phyloP scores from a whole-genome alignment of 2,113 vertebrate species.

The Tympanuchus pallidicinctus region DNA sequence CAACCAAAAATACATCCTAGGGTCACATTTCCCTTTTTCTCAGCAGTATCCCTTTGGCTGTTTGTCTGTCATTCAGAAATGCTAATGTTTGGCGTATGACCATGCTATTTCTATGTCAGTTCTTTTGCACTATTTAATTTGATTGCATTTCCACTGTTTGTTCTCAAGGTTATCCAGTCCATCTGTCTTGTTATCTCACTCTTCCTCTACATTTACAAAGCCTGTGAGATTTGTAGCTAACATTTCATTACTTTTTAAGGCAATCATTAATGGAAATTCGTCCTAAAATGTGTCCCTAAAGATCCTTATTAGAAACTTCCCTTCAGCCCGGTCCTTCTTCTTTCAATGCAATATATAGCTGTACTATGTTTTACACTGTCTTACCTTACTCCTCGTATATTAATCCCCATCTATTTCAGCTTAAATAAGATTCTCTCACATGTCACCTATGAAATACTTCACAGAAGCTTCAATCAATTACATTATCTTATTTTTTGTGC shows the following conservation, averaged over 20 bases:
- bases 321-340: not conserved
- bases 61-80: not conserved
- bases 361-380: not conserved
- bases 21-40: not conserved
- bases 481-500: not conserved
- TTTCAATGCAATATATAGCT: not conserved
- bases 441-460: not conserved
- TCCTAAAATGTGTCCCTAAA: not conserved
- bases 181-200: not conserved
- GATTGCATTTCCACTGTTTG: not conserved
- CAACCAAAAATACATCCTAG: not conserved
- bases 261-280: not conserved
- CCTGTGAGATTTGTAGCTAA: not conserved
- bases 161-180: not conserved
- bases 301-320: not conserved
- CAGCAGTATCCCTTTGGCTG: not conserved
- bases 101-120: too few species aligned
- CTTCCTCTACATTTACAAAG: not conserved
- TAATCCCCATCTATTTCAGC: not conserved
- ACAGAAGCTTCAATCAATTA: not conserved
- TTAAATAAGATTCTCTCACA: not conserved
- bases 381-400: not conserved
- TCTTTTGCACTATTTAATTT: not conserved
- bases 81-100: not conserved
- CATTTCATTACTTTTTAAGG: not conserved